Evolutionary conservation across 2,113 vertebrate genomes (phyloP).

Genomic region (Salvelinus alpinus): DNA sequence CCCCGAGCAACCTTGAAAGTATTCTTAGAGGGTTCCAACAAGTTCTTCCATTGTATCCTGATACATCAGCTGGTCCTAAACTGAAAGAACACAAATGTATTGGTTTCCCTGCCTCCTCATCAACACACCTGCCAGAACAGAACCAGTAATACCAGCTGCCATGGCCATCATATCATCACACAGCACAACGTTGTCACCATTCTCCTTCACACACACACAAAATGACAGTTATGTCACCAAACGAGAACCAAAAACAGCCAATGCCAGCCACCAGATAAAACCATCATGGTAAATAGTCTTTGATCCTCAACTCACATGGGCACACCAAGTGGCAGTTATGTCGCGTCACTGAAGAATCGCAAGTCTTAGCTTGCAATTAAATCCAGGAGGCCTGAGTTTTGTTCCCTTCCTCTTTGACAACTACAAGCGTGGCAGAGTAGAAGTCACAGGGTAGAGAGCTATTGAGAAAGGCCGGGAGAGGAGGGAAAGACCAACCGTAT

Average conservation of each 20-base stretch:
- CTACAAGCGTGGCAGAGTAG: constrained; percentile 7
- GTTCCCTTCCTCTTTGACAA: background rate
- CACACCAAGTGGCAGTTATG: background rate
- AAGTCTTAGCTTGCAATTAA: constrained; percentile 2
- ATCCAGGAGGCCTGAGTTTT: constrained; percentile 22
- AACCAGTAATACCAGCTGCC: background rate
- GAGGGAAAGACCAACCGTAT: background rate
- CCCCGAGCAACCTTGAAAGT: constrained; percentile 18
- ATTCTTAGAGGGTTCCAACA: constrained; percentile 17
- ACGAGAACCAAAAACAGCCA: background rate
- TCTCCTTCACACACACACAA: background rate
- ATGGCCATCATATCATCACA: background rate
- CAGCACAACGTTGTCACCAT: background rate
- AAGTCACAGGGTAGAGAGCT: background rate
- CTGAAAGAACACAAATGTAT: constrained; percentile 28
- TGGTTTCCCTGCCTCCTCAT: background rate
- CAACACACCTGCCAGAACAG: background rate
- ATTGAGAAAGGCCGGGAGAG: background rate
- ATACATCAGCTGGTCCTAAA: constrained; percentile 11
- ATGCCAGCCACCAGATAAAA: background rate
- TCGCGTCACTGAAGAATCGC: background rate
- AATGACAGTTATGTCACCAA: background rate
- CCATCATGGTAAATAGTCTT: background rate
- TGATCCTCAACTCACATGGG: background rate
- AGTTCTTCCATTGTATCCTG: constrained; percentile 1